Percentiles rank a stretch among this genome's conserved stretches.
Conservation (phyloP, 2,797 vertebrate species). For the Trachops cirrhosus region DNA sequence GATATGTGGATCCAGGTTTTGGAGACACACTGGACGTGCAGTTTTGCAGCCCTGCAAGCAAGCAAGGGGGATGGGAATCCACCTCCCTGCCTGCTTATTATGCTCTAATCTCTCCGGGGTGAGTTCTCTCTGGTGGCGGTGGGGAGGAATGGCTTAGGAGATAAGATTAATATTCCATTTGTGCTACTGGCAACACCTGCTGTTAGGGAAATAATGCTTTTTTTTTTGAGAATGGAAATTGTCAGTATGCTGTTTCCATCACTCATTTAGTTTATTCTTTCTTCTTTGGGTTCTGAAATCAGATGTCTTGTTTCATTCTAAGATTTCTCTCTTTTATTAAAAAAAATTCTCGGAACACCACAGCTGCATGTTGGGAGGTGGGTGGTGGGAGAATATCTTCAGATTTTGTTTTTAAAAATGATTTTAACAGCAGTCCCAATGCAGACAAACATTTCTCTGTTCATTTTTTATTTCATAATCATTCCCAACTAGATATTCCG, state of each 20-base stretch:
- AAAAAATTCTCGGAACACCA: slow-evolving; percentile 10
- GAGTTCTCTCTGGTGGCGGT: background rate
- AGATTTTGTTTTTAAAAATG: slow-evolving; percentile 48
- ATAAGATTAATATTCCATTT: background rate
- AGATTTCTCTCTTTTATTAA: background rate
- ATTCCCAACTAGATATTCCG: slow-evolving; percentile 54
- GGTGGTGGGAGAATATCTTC: slow-evolving; percentile 47
- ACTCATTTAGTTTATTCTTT: slow-evolving; percentile 56
- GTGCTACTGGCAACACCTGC: slow-evolving; percentile 39
- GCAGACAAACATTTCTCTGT: slow-evolving; percentile 63
- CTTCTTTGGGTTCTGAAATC: slow-evolving; percentile 59
- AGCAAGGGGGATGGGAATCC: background rate
- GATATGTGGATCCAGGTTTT: background rate
- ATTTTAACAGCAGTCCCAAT: slow-evolving; percentile 5
- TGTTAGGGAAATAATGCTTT: background rate
- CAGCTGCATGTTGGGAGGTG: slow-evolving; percentile 63
- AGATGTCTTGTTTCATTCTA: slow-evolving; percentile 58
- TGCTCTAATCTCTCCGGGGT: background rate
- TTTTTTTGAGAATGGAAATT: slow-evolving; percentile 17
- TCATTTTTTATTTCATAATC: slow-evolving; percentile 70
- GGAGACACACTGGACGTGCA: background rate
- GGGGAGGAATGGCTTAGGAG: background rate
- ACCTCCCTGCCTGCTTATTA: background rate
- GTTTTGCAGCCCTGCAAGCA: background rate
- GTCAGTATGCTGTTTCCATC: slow-evolving; percentile 11